Conservation (phyloP, 2,113 vertebrate species). For the Herpetotheres cachinnans region DNA sequence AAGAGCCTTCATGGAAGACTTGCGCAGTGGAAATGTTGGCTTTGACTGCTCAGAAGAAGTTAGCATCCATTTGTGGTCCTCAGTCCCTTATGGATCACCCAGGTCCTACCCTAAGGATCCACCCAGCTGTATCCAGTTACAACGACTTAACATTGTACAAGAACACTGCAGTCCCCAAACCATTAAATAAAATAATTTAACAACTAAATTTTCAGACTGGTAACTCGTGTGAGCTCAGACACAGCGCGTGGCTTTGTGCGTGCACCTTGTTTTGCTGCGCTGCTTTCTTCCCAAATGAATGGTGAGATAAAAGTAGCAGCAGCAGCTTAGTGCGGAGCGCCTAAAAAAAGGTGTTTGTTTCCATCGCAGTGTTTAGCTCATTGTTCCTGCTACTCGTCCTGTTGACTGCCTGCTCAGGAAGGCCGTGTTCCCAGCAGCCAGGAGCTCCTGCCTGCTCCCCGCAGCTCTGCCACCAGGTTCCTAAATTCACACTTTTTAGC, state of each 20-base stretch:
- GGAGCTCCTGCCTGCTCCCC: background rate
- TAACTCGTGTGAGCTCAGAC: background rate
- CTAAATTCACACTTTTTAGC: background rate
- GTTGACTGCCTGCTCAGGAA: conserved; percentile 53
- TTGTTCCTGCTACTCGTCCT: conserved; percentile 46
- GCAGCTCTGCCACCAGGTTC: background rate
- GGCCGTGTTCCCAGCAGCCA: background rate
- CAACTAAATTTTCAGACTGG: background rate
- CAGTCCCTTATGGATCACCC: background rate
- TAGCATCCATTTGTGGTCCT: background rate
- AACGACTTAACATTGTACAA: background rate
- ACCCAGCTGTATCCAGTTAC: background rate
- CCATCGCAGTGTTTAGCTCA: conserved; percentile 12
- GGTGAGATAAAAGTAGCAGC: conserved; percentile 27
- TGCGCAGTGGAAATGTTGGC: accelerated
- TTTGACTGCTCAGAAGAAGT: background rate
- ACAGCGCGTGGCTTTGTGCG: background rate
- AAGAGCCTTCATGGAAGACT: background rate
- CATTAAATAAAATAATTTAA: background rate
- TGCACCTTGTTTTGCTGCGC: background rate
- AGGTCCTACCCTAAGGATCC: background rate
- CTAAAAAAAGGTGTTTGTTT: conserved; percentile 58
- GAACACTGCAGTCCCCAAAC: background rate
- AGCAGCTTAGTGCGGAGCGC: background rate
- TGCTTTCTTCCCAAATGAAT: conserved; percentile 38